Evolutionary conservation across 2,797 vertebrate genomes (phyloP).

Genomic region (Bryconaethiops microstoma): DNA sequence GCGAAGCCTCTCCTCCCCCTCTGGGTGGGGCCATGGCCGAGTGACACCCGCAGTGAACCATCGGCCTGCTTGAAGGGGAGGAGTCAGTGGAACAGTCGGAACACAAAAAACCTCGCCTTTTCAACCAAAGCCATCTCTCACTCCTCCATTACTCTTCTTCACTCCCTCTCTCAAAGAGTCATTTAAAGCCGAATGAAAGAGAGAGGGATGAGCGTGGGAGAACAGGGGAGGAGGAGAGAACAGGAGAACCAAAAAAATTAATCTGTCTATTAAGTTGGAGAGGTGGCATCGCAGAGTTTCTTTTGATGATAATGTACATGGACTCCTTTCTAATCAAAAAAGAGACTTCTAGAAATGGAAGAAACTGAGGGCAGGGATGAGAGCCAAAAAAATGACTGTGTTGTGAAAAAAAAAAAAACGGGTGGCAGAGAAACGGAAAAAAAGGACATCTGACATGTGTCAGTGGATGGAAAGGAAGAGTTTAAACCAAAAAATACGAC

Average conservation of each 20-base stretch:
- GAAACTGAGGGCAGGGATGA: slow-evolving; percentile 68
- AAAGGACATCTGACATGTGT: slow-evolving; percentile 64
- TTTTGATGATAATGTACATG: slow-evolving; percentile 53
- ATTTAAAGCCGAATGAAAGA: slow-evolving; percentile 72
- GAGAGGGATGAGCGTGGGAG: slow-evolving; percentile 62
- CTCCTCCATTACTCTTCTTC: slow-evolving; percentile 66
- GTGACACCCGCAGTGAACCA: slow-evolving; percentile 70
- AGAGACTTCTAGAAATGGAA: slow-evolving; percentile 34
- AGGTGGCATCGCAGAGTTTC: slow-evolving; percentile 62
- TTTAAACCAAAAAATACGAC: slow-evolving; percentile 59
- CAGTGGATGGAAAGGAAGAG: slow-evolving; percentile 49
- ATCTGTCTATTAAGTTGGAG: slow-evolving; percentile 64
- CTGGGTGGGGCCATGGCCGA: slow-evolving; percentile 83
- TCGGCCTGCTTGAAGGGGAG: slow-evolving; percentile 51
- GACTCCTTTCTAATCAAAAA: slow-evolving; percentile 58
- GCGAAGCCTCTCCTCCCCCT: slow-evolving; percentile 79
- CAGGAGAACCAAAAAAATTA: slow-evolving; percentile 68
- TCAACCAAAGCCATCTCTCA: slow-evolving; percentile 82
- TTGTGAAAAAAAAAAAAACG: slow-evolving; percentile 39
- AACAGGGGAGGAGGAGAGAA: slow-evolving; percentile 70
- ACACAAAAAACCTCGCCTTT: slow-evolving; percentile 72
- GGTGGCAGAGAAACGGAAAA: slow-evolving; percentile 56
- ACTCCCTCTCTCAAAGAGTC: slow-evolving; percentile 66
- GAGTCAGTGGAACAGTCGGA: slow-evolving; percentile 63
- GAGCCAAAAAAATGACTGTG: slow-evolving; percentile 60